These are phyloP conservation scores for Drosophila pseudoobscura DNA, from an alignment of 1,140 invertebrate genomes.

Conservation along the genomic window DNA sequence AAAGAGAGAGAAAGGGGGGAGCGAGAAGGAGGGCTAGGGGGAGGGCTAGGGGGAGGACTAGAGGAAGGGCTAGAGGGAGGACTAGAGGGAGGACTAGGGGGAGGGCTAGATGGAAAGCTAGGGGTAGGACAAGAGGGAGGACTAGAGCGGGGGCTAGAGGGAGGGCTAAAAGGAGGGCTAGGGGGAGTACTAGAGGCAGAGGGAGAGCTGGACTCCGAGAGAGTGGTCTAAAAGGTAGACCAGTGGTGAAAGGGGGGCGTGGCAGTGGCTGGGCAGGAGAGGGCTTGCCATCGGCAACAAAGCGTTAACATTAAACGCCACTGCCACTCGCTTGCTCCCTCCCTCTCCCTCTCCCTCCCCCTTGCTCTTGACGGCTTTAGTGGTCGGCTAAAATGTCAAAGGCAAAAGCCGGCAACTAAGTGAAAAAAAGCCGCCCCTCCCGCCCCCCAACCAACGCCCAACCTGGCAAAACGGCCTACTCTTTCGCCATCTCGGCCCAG, in stretches of 20 bases:
- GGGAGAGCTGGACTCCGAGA: no score
- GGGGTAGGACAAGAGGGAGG: no score
- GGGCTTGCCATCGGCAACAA: constrained; percentile 30
- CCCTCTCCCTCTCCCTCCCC: neutral
- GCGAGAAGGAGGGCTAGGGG: neutral
- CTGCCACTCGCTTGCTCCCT: neutral
- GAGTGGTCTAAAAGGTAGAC: neutral
- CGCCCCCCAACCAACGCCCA: neutral
- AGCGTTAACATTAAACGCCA: constrained; percentile 58
- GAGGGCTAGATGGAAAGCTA: neutral
- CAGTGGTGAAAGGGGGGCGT: no score
- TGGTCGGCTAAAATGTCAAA: constrained; percentile 47
- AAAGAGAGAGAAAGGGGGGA: neutral
- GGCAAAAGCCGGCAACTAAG: constrained; percentile 10
- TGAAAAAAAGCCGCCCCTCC: neutral
- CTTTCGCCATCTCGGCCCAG: neutral
- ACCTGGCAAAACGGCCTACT: no score
- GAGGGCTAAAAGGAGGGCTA: neutral
- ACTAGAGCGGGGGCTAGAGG: neutral
- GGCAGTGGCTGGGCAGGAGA: neutral
- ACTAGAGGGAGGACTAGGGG: no score
- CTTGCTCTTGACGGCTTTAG: constrained; percentile 30
- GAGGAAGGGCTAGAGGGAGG: no score
- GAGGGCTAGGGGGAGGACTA: neutral
- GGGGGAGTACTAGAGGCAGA: no score